Evolutionary conservation across 2,797 vertebrate species (phyloP).

Genomic region (Otus scops): DNA sequence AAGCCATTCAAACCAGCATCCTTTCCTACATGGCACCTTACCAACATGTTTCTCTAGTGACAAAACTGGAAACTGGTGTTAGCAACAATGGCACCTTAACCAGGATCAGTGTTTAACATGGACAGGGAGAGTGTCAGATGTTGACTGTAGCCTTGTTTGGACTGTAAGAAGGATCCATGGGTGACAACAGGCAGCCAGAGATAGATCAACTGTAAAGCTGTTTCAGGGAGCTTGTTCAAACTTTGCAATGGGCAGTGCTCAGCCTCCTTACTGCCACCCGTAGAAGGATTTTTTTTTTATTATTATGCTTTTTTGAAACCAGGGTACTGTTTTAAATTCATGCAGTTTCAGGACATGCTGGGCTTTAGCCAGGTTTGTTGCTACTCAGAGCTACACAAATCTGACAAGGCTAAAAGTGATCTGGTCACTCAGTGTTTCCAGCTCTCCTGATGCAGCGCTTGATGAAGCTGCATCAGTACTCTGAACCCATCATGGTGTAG

Average conservation of each 20-base stretch:
- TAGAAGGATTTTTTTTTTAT: neutral
- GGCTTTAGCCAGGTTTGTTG: neutral
- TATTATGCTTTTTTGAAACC: neutral
- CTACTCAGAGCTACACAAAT: no score
- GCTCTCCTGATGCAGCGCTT: fast-evolving
- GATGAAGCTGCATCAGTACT: neutral
- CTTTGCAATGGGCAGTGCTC: fast-evolving
- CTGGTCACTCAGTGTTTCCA: neutral
- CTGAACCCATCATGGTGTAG: fast-evolving
- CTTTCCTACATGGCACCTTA: neutral
- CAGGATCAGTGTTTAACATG: neutral
- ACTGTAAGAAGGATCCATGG: neutral
- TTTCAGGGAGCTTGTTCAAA: neutral
- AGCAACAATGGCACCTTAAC: neutral
- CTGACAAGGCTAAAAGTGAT: neutral
- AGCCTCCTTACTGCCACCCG: neutral
- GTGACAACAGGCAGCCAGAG: neutral
- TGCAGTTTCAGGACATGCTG: fast-evolving
- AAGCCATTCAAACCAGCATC: neutral
- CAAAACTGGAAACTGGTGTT: neutral
- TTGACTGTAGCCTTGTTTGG: neutral
- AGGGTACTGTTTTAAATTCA: neutral
- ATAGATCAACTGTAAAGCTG: neutral
- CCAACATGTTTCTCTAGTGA: fast-evolving
- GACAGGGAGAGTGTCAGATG: neutral